Conservation (phyloP, 2,113 vertebrate species). For the Ursus arctos region DNA sequence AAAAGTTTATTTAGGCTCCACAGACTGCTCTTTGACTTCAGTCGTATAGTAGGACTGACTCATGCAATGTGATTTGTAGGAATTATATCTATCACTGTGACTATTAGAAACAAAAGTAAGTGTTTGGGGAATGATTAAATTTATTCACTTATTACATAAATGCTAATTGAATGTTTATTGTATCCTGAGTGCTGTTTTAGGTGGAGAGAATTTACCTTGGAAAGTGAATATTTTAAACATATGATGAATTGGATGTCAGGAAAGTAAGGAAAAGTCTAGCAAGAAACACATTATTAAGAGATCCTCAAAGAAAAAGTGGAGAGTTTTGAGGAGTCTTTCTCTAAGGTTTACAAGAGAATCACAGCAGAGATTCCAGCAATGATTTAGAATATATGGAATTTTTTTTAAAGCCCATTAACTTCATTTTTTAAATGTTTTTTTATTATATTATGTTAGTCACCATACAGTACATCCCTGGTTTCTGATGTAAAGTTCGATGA, state of each 20-base stretch:
- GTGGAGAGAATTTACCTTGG: neutral
- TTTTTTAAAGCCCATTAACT: no score
- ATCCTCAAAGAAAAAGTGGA: neutral
- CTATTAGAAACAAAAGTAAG: neutral
- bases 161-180: neutral
- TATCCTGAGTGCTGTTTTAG: neutral
- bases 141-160: neutral
- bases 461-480: no score
- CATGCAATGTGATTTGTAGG: neutral
- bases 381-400: neutral
- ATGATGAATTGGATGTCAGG: neutral
- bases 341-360: neutral
- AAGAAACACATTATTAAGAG: neutral
- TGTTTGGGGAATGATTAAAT: neutral
- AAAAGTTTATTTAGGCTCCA: neutral
- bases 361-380: neutral
- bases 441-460: no score
- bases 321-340: neutral
- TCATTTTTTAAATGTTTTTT: no score
- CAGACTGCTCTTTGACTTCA: neutral
- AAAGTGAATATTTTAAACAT: neutral
- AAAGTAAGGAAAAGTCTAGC: neutral
- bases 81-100: neutral
- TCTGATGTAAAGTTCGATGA: no score
- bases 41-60: neutral